These are phyloP conservation scores for Muraenolepis orangiensis DNA, from an alignment of 2,797 vertebrate species.

Conservation along the genomic window DNA sequence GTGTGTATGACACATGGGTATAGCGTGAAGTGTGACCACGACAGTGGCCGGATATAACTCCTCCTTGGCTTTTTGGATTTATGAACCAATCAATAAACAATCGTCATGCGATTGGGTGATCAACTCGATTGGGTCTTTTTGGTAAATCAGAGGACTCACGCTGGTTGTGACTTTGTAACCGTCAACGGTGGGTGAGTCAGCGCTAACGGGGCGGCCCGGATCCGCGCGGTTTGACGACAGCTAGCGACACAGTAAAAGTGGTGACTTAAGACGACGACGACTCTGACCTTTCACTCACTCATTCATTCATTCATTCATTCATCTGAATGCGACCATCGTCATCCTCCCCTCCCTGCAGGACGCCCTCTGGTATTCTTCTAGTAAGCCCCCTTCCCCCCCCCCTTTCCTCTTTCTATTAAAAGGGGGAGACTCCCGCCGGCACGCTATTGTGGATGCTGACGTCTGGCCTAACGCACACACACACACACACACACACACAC, in stretches of 20 bases:
- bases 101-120: no score
- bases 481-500: slow-evolving; percentile 7
- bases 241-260: neutral
- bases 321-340: neutral
- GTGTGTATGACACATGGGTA: neutral
- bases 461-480: slow-evolving; percentile 40
- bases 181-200: no score
- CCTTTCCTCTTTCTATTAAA: neutral
- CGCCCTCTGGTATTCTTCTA: neutral
- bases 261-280: no score
- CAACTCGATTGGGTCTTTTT: no score
- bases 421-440: slow-evolving; percentile 21
- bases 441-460: slow-evolving; percentile 55
- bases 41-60: no score
- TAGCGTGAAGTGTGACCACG: neutral
- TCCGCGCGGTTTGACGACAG: neutral
- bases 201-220: no score
- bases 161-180: no score
- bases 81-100: no score
- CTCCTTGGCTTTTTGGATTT: no score
- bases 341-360: neutral
- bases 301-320: no score
- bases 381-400: neutral
- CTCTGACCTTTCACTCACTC: no score
- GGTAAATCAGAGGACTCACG: no score